Evolutionary conservation across 2,888 invertebrate species (phyloP).

Genomic region (Ennomos quercinarius): DNA sequence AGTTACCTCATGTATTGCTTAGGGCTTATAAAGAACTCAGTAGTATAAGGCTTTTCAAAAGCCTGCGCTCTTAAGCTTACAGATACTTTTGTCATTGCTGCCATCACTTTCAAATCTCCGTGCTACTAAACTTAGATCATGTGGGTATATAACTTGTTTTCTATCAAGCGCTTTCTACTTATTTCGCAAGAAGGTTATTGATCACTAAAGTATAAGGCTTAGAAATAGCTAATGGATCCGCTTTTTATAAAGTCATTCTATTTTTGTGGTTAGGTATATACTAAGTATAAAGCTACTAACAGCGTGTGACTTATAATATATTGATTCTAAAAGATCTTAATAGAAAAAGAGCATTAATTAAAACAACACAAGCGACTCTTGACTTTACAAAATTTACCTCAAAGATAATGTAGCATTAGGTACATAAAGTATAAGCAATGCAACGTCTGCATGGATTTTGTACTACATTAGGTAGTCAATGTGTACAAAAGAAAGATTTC

Average conservation of each 20-base stretch:
- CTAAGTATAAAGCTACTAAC: too few relatives aligned
- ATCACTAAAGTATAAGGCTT: slow-evolving; percentile 30
- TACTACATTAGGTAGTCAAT: slow-evolving; percentile 1
- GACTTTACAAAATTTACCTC: not conserved
- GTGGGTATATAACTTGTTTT: slow-evolving; percentile 4
- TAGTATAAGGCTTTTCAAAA: not conserved
- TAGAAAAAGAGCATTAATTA: too few relatives aligned
- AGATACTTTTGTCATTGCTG: too few relatives aligned
- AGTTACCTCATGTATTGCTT: slow-evolving; percentile 37
- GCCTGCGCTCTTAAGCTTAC: not conserved
- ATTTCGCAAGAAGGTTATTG: slow-evolving; percentile 29
- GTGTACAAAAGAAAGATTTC: slow-evolving; percentile 9
- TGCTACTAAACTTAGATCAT: not conserved
- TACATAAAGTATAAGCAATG: too few relatives aligned
- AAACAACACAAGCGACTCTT: not conserved
- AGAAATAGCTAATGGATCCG: slow-evolving; percentile 29
- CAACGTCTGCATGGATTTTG: not conserved
- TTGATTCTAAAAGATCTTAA: too few relatives aligned
- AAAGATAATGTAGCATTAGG: too few relatives aligned
- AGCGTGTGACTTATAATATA: too few relatives aligned
- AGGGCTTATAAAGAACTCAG: not conserved
- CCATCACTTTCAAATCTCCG: not conserved
- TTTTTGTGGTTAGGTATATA: slow-evolving; percentile 11
- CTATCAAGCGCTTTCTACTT: slow-evolving; percentile 6
- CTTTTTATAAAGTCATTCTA: slow-evolving; percentile 36